phyloP scores from a whole-genome alignment of 2,888 invertebrate species.

The Polydesmus complanatus region DNA sequence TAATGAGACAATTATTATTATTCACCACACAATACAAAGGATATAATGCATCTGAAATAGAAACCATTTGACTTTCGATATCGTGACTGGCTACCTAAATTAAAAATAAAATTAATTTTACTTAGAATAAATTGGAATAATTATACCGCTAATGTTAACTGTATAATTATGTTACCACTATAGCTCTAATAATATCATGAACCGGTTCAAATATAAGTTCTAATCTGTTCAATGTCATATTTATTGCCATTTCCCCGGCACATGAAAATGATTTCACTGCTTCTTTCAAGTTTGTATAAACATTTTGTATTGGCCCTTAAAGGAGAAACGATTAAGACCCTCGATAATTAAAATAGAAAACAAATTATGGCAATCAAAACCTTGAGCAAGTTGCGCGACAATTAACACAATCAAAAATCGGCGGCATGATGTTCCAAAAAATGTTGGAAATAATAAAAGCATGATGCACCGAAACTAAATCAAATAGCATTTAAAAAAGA shows the following conservation, averaged over 20 bases:
- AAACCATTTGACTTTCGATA: constrained; percentile 8
- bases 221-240: constrained; percentile 8
- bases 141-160: too few relatives aligned
- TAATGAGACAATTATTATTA: too few relatives aligned
- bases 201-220: constrained; percentile 12
- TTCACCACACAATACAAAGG: constrained; percentile 5
- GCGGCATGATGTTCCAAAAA: constrained; percentile 7
- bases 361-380: constrained; percentile 5
- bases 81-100: constrained; percentile 7
- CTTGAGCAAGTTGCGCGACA: constrained; percentile 6
- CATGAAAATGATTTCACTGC: constrained; percentile 10
- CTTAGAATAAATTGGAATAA: background rate
- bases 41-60: constrained; percentile 6
- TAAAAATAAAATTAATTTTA: background rate
- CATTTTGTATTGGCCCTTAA: constrained; percentile 10
- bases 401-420: background rate
- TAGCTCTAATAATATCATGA: constrained; percentile 8
- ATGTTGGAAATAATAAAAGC: constrained; percentile 5
- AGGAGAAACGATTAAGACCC: background rate
- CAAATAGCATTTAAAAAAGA: background rate
- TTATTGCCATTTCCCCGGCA: constrained; percentile 11
- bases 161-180: background rate
- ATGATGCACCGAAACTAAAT: constrained; percentile 9
- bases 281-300: constrained; percentile 13
- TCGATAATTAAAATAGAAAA: background rate